These are phyloP conservation scores for Chloroclysta siterata DNA, from an alignment of 2,888 invertebrate genomes.

Conservation along the genomic window DNA sequence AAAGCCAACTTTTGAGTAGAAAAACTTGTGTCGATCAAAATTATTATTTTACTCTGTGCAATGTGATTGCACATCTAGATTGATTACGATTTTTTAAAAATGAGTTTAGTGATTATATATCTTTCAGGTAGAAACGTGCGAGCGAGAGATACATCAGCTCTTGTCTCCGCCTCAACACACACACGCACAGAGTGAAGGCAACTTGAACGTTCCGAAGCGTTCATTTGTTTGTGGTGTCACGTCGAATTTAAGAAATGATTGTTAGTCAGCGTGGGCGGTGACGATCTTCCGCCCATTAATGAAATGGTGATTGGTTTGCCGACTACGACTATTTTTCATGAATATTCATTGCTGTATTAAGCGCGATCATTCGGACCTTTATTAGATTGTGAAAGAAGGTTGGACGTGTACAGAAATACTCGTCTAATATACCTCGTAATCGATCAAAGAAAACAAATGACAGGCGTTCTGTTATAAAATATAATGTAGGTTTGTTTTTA, in stretches of 20 bases:
- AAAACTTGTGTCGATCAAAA: no score
- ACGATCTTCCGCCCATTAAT: slow-evolving; percentile 40
- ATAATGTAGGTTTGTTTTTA: no score
- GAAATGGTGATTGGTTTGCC: slow-evolving; percentile 41
- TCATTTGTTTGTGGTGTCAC: slow-evolving; percentile 52
- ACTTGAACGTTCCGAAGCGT: slow-evolving; percentile 11
- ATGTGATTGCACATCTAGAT: no score
- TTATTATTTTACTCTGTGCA: no score
- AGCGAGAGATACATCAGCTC: no score
- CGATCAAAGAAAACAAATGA: not conserved
- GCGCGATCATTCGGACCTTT: slow-evolving; percentile 37
- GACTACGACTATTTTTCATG: slow-evolving; percentile 43
- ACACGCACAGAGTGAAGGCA: not conserved
- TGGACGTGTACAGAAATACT: slow-evolving; percentile 6
- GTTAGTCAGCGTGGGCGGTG: slow-evolving; percentile 40
- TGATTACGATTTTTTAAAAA: no score
- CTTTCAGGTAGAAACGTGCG: no score
- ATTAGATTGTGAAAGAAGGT: slow-evolving; percentile 34
- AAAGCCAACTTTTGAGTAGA: no score
- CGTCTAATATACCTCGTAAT: not conserved
- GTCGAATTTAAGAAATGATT: slow-evolving; percentile 36
- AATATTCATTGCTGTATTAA: slow-evolving; percentile 43
- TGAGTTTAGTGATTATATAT: no score
- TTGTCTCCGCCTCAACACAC: no score
- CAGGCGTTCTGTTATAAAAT: not conserved